These are phyloP conservation scores for Rhombomys opimus DNA, from an alignment of 2,113 vertebrate species.

Conservation along the genomic window DNA sequence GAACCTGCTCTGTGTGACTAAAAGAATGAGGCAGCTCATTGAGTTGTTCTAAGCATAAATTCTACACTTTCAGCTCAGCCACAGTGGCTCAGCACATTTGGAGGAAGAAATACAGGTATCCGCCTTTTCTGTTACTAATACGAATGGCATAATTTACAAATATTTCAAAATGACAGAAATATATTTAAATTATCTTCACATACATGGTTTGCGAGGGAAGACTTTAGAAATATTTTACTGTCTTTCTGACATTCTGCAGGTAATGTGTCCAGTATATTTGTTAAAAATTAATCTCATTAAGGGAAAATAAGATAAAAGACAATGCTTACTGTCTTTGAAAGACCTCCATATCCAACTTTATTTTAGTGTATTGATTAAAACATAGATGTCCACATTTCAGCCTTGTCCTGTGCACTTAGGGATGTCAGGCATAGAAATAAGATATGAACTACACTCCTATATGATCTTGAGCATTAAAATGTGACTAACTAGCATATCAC, in stretches of 20 bases:
- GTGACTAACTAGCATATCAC: not conserved
- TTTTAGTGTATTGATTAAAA: not conserved
- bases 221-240: not conserved
- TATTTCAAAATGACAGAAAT: not conserved
- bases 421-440: not conserved
- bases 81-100: not conserved
- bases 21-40: slow-evolving; percentile 42
- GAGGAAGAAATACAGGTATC: not conserved
- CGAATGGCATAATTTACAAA: not conserved
- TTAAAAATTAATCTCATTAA: not conserved
- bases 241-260: not conserved
- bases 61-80: not conserved
- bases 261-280: not conserved
- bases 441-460: not conserved
- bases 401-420: not conserved
- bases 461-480: not conserved
- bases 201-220: not conserved
- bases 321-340: not conserved
- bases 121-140: not conserved
- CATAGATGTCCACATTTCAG: not conserved
- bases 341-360: not conserved
- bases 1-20: slow-evolving; percentile 24
- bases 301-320: not conserved
- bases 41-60: slow-evolving; percentile 37
- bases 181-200: not conserved